A percentile compares a stretch with the other conserved stretches of the same genome.
Evolutionary conservation across 2,113 vertebrate species (phyloP).

Genomic region (Antechinus stuartii): DNA sequence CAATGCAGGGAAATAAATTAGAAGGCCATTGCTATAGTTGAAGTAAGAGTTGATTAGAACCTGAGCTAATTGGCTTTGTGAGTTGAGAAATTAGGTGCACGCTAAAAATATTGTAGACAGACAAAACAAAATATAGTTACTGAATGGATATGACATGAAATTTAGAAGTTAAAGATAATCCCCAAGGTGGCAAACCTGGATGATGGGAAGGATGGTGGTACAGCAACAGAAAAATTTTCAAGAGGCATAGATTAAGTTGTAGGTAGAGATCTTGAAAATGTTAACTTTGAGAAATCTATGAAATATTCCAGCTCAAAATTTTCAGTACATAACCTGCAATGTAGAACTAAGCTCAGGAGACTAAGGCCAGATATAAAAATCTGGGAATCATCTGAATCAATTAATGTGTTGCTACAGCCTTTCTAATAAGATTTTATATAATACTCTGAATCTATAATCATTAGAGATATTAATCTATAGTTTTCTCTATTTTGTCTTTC

Average conservation of each 20-base stretch:
- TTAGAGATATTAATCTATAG: not conserved
- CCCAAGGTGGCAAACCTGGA: no score
- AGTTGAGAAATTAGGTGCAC: not conserved
- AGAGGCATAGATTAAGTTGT: no score
- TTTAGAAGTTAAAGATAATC: not conserved
- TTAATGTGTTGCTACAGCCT: not conserved
- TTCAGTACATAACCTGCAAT: not conserved
- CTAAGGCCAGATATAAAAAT: not conserved
- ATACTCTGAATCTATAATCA: not conserved
- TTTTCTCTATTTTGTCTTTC: not conserved
- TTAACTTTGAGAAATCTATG: not conserved
- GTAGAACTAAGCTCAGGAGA: not conserved
- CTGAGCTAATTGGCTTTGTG: not conserved
- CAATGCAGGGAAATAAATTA: not conserved
- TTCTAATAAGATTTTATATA: not conserved
- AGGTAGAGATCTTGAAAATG: not conserved
- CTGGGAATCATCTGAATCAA: not conserved
- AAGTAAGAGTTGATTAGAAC: not conserved
- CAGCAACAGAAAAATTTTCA: no score
- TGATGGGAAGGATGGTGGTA: no score
- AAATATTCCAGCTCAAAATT: not conserved
- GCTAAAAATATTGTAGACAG: not conserved
- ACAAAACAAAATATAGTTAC: not conserved
- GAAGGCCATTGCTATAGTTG: not conserved
- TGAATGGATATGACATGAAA: not conserved